Evolutionary conservation across 2,113 vertebrate genomes (phyloP).

Genomic region (Eublepharis macularius): DNA sequence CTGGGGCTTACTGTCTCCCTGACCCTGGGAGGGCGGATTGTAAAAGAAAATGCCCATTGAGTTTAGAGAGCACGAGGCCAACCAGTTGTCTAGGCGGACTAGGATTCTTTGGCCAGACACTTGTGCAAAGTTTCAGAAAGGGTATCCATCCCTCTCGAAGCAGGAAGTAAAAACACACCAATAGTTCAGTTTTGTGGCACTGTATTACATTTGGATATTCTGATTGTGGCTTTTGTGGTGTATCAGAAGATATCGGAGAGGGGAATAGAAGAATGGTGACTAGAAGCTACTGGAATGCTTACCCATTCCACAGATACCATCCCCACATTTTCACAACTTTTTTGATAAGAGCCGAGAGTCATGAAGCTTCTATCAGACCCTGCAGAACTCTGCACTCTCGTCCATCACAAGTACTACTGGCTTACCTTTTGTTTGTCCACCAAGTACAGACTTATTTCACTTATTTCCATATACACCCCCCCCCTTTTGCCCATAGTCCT

Average conservation of each 20-base stretch:
- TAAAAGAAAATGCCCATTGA: slow-evolving; percentile 35
- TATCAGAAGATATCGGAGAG: neutral
- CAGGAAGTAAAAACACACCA: neutral
- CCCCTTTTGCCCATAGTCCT: slow-evolving; percentile 40
- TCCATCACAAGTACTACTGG: neutral
- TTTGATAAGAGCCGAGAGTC: neutral
- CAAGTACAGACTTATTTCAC: slow-evolving; percentile 24
- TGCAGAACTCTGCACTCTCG: neutral
- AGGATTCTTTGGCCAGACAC: slow-evolving; percentile 19
- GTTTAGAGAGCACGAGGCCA: slow-evolving; percentile 50
- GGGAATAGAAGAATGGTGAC: neutral
- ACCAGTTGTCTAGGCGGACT: slow-evolving; percentile 21
- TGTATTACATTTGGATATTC: neutral
- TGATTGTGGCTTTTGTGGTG: neutral
- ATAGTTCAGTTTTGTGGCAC: neutral
- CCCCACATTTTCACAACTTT: neutral
- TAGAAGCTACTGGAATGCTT: neutral
- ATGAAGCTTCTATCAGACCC: neutral
- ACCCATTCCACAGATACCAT: too few species aligned
- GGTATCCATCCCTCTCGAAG: neutral
- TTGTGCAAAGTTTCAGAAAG: neutral
- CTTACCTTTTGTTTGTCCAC: slow-evolving; percentile 23
- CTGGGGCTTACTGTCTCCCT: slow-evolving; percentile 18
- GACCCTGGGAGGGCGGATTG: slow-evolving; percentile 26
- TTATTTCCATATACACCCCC: slow-evolving; percentile 53